Evolutionary conservation across 1,140 invertebrate species (phyloP).

Genomic region (Steinernema feltiae): DNA sequence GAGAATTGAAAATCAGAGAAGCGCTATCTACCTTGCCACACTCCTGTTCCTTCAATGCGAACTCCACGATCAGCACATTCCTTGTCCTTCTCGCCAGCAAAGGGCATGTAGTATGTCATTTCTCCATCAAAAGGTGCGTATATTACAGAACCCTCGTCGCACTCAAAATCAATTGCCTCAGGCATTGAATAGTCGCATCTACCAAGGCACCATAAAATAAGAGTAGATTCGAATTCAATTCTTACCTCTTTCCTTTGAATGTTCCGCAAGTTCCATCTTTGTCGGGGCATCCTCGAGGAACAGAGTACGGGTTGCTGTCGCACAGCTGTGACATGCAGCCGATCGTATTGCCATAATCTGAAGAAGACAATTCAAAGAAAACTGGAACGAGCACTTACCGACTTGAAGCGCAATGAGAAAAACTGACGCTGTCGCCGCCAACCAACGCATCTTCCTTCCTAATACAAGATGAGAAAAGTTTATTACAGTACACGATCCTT

Average conservation of each 20-base stretch:
- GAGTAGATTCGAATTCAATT: not conserved
- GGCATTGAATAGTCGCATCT: slow-evolving; percentile 47
- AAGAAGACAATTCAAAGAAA: not conserved
- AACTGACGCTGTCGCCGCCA: no score
- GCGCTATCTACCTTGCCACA: slow-evolving; percentile 45
- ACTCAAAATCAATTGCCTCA: slow-evolving; percentile 48
- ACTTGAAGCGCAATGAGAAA: not conserved
- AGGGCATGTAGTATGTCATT: slow-evolving; percentile 49
- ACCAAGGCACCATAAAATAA: no score
- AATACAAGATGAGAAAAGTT: no score
- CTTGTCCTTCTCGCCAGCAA: slow-evolving; percentile 43
- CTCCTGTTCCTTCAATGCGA: slow-evolving; percentile 52
- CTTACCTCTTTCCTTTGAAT: slow-evolving; percentile 27
- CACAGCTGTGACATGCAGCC: slow-evolving; percentile 36
- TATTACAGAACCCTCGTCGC: slow-evolving; percentile 34
- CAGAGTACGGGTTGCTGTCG: slow-evolving; percentile 23
- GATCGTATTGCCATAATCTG: slow-evolving; percentile 1
- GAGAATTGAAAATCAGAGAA: slow-evolving; percentile 3
- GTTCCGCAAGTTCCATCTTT: slow-evolving; percentile 34
- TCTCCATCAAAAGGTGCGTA: slow-evolving; percentile 54
- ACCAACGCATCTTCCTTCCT: no score
- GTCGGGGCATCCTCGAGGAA: slow-evolving; percentile 28
- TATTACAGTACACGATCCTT: no score
- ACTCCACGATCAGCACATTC: slow-evolving; percentile 53
- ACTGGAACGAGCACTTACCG: not conserved